Evolutionary conservation across 2,113 vertebrate genomes (phyloP).

Genomic region (Psilopsiagon aymara): DNA sequence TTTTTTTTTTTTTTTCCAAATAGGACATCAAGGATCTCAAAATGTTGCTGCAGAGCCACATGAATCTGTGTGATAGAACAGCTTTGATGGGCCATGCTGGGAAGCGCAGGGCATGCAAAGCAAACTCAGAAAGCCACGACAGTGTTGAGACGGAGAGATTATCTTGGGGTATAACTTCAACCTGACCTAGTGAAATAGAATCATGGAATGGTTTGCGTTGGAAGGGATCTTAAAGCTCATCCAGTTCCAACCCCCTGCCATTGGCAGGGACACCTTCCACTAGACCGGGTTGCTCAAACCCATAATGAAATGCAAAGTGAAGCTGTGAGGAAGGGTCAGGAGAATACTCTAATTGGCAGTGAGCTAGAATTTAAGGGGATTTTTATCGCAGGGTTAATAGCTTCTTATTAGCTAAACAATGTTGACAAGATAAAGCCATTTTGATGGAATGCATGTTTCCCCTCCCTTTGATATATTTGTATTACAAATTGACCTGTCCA

Average conservation of each 20-base stretch:
- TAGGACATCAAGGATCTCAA: not conserved
- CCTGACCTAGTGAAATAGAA: not conserved
- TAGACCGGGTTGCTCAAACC: not conserved
- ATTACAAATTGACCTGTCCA: slow-evolving; percentile 58
- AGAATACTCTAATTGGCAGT: not conserved
- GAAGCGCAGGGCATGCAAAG: not conserved
- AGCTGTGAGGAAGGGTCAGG: not conserved
- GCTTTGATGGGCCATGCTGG: not conserved
- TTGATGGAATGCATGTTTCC: slow-evolving; percentile 11
- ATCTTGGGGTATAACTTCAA: not conserved
- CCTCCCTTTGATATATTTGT: not conserved
- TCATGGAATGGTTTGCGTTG: not conserved
- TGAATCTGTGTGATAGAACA: not conserved
- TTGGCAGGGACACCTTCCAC: not conserved
- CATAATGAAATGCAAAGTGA: not conserved
- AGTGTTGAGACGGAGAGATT: fast-evolving
- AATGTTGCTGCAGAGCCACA: not conserved
- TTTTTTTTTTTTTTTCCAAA: not conserved
- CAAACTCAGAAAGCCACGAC: fast-evolving
- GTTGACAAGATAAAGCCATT: slow-evolving; percentile 10
- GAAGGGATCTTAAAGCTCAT: not conserved
- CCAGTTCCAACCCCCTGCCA: not conserved
- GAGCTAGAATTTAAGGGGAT: not conserved
- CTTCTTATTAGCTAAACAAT: not conserved
- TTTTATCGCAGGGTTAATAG: slow-evolving; percentile 3